Percentiles rank a stretch among this genome's conserved stretches.
Evolutionary conservation across 2,113 vertebrate genomes (phyloP).

Genomic region (Scophthalmus maximus): DNA sequence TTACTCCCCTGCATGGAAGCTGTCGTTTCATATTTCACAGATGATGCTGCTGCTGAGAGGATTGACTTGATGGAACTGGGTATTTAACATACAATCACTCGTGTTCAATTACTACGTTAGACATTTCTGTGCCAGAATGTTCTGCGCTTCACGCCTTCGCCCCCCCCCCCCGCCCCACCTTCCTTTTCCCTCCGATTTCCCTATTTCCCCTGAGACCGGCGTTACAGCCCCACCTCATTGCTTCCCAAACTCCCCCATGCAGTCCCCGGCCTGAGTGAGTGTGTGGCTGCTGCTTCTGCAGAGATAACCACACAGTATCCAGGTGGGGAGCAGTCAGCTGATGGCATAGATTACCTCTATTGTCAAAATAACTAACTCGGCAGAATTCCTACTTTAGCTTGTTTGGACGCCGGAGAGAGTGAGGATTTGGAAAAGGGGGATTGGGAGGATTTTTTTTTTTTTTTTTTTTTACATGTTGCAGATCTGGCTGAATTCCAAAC

Average conservation of each 20-base stretch:
- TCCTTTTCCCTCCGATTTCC: slow-evolving; percentile 49
- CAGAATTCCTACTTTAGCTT: slow-evolving; percentile 84
- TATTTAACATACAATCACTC: slow-evolving; percentile 78
- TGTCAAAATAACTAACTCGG: slow-evolving; percentile 84
- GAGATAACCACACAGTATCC: slow-evolving; percentile 81
- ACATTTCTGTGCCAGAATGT: slow-evolving; percentile 59
- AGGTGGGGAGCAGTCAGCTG: slow-evolving; percentile 79
- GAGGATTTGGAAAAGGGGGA: slow-evolving; percentile 74
- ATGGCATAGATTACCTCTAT: slow-evolving; percentile 84
- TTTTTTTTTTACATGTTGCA: slow-evolving; percentile 67
- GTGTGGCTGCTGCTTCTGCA: slow-evolving; percentile 78
- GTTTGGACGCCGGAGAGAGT: slow-evolving; percentile 73
- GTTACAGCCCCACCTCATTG: slow-evolving; percentile 63
- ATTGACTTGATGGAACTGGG: slow-evolving; percentile 66
- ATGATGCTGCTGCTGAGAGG: slow-evolving; percentile 58
- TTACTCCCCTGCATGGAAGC: slow-evolving; percentile 43
- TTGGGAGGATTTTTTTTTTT: slow-evolving; percentile 64
- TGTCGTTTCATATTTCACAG: slow-evolving; percentile 66
- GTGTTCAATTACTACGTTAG: slow-evolving; percentile 62
- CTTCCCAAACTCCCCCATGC: slow-evolving; percentile 69
- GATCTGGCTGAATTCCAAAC: slow-evolving; percentile 76
- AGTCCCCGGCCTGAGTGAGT: slow-evolving; percentile 56
- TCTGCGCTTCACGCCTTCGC: slow-evolving; percentile 49
- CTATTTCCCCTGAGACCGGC: slow-evolving; percentile 63
- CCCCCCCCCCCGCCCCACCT: slow-evolving; percentile 9